phyloP scores from a whole-genome alignment of 2,113 vertebrate species.

The Puma concolor region DNA sequence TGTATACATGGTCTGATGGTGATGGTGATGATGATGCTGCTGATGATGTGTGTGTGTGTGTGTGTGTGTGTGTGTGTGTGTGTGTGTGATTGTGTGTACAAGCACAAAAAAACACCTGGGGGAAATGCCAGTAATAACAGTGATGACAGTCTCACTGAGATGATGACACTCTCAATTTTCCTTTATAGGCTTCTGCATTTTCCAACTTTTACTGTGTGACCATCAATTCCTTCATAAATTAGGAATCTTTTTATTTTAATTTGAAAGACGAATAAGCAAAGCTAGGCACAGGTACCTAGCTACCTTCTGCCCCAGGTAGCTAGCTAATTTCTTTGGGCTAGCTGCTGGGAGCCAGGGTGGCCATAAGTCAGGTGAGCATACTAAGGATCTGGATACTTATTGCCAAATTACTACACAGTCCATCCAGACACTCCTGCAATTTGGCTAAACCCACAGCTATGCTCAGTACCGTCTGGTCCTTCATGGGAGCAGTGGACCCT shows the following conservation, averaged over 20 bases:
- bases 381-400: background rate
- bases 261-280: background rate
- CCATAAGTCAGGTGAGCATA: background rate
- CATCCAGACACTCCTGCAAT: background rate
- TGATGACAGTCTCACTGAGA: background rate
- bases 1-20: background rate
- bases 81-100: background rate
- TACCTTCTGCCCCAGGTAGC: background rate
- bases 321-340: background rate
- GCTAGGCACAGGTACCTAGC: background rate
- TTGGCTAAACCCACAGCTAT: background rate
- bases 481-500: background rate
- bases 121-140: background rate
- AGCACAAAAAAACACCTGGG: background rate
- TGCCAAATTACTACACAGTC: background rate
- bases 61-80: background rate
- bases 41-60: background rate
- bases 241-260: background rate
- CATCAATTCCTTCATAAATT: background rate
- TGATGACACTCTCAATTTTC: background rate
- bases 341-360: background rate
- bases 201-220: background rate
- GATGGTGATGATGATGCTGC: too few species aligned
- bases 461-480: background rate
- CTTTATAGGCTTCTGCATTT: slow-evolving; percentile 3